Percentiles rank a stretch among this genome's conserved stretches.
phyloP scores from a whole-genome alignment of 53 echinoderm and acorn worm genomes.

The Glandiceps talaboti region DNA sequence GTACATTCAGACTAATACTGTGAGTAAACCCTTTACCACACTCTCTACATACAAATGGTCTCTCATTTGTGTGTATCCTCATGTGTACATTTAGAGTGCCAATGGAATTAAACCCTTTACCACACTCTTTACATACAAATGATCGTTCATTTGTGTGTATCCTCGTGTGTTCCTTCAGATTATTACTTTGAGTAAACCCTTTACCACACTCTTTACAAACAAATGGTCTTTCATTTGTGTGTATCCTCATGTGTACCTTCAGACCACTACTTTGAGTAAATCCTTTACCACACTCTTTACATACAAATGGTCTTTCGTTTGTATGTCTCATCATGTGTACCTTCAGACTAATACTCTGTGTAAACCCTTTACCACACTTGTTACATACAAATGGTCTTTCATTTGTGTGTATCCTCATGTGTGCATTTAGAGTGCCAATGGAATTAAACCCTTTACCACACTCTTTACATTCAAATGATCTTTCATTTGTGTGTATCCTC shows the following conservation, averaged over 20 bases:
- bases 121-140: background rate
- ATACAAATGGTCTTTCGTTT: slow-evolving; percentile 5
- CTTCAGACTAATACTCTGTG: background rate
- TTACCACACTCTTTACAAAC: background rate
- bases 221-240: background rate
- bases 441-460: no score
- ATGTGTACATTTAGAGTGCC: background rate
- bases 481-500: no score
- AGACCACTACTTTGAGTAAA: slow-evolving; percentile 1
- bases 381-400: slow-evolving; percentile 8
- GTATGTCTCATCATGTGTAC: slow-evolving; percentile 3
- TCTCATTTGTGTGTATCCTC: background rate
- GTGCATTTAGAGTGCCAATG: no score
- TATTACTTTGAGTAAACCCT: background rate
- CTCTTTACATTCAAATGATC: no score
- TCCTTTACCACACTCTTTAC: slow-evolving; percentile 4
- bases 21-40: background rate
- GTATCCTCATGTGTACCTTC: slow-evolving; percentile 1
- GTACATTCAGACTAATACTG: background rate
- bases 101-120: background rate
- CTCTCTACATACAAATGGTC: background rate
- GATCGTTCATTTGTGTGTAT: background rate
- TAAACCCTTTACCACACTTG: slow-evolving; percentile 2
- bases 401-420: no score
- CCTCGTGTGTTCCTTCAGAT: background rate